Base-by-base conservation (phyloP, 2,888 invertebrate species). In the Watsonalla cultraria region DNA sequence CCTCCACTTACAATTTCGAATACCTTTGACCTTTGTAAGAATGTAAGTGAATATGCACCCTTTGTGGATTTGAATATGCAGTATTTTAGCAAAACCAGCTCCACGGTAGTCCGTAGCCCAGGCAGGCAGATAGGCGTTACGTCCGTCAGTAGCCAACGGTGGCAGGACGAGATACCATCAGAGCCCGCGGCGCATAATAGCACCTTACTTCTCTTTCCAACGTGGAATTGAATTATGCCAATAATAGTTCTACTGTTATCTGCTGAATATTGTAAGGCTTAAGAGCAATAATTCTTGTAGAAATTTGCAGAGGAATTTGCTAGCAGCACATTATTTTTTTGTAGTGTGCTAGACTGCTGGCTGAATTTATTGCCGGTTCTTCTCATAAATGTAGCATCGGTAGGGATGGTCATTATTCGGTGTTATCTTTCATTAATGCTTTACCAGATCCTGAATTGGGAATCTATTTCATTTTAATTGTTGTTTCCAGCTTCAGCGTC, bases 121-220 rank as follows among this genome's bases (percentile, higher is more conserved):
- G 61, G 63, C 63, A 8, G 37, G 37, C 37, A 37, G 61, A 72
- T 72, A 72, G 78, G 75, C 75, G 74, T 68, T 64, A 56, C 69
- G 63, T 65, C 63, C 67, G 73, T 72, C 82, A 74, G 80, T 81
- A 80, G 79, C 76, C 73, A 62, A 68, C 78, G 70, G 73, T 74
- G 74, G 78, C 78, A 67, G 57, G 54, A 50, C 48, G 59, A 74
- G 80, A 82, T 84, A 79, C 61, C 68, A 82, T 82, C 82, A 76
- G 76, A 59, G 62, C 66, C 65, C 56, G 47, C 62, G 62, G 70
- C 74, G 71, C 60, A 60, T 68, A 70, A 70, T 66, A 51, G 62
- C 58, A 51, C 56, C 53, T 52, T 48, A 50, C 45, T 54, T 57
- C 61, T 60, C 62, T 57, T 61, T 59, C 51, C 60, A 61, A 60